Evolutionary conservation across 2,888 invertebrate genomes (phyloP).

Genomic region (Cylindroiulus punctatus): DNA sequence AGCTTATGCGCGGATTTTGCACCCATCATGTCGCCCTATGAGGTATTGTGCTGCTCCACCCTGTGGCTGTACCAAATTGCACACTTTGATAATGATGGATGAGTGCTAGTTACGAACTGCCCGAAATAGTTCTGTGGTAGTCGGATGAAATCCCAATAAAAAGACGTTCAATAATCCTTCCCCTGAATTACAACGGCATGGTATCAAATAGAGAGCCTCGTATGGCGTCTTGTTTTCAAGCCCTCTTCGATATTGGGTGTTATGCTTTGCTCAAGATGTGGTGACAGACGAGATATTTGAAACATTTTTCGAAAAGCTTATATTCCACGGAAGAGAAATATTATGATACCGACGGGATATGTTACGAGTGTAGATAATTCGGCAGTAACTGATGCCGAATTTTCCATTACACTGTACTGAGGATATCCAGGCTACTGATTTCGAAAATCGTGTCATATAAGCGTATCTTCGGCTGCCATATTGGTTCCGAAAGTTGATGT

Average conservation of each 20-base stretch:
- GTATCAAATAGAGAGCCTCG: neutral
- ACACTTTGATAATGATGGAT: conserved; percentile 26
- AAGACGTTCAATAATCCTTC: conserved; percentile 29
- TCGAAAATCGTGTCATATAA: too few species aligned
- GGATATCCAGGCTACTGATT: too few species aligned
- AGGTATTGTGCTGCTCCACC: conserved; percentile 11
- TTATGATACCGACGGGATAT: neutral
- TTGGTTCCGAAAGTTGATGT: too few species aligned
- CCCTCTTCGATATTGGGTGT: neutral
- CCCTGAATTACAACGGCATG: neutral
- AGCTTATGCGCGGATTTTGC: neutral
- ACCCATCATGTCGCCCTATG: neutral
- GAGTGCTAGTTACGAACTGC: conserved; percentile 9
- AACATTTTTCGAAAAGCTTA: neutral
- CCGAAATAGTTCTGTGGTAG: conserved; percentile 16
- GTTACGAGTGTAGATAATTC: too few species aligned
- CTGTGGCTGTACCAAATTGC: conserved; percentile 15
- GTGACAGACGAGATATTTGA: neutral
- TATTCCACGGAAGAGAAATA: neutral
- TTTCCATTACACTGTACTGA: too few species aligned
- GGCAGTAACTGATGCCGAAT: too few species aligned
- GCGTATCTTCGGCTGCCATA: too few species aligned
- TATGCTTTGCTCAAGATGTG: neutral
- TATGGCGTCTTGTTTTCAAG: neutral
- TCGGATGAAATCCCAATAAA: neutral